phyloP scores from a whole-genome alignment of 2,113 vertebrate species.

The Hemibagrus wyckioides region DNA sequence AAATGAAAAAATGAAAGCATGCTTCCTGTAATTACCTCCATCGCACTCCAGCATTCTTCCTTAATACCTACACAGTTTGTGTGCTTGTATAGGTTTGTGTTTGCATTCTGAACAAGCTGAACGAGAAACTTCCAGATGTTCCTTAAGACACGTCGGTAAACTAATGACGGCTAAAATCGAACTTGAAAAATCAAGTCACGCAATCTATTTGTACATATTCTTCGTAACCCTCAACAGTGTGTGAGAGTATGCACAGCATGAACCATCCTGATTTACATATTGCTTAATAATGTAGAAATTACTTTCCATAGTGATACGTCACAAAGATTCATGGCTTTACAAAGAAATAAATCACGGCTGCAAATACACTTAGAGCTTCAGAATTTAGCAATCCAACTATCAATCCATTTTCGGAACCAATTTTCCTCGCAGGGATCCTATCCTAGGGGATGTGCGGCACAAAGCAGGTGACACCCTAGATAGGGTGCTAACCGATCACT shows the following conservation, averaged over 20 bases:
- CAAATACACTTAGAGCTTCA: not conserved
- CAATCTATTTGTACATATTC: not conserved
- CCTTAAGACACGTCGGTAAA: not conserved
- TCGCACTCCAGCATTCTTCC: conserved; percentile 27
- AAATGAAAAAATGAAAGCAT: conserved; percentile 44
- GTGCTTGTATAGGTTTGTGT: not conserved
- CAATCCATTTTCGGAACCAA: too few relatives aligned
- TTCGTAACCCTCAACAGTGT: not conserved
- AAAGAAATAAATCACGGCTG: not conserved
- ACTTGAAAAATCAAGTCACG: not conserved
- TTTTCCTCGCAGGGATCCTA: too few relatives aligned
- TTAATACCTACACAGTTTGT: conserved; percentile 19
- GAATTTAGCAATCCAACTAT: too few relatives aligned
- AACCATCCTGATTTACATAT: not conserved
- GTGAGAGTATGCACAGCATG: not conserved
- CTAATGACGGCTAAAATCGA: not conserved
- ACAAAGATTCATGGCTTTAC: not conserved
- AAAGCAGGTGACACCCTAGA: too few relatives aligned
- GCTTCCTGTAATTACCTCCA: conserved; percentile 53
- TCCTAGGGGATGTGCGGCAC: too few relatives aligned
- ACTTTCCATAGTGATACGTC: not conserved
- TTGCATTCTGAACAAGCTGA: not conserved
- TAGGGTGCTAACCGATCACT: too few relatives aligned
- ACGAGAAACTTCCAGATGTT: not conserved
- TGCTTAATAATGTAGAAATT: not conserved